Evolutionary conservation across 2,797 vertebrate genomes (phyloP), one percentile per base, ranked within the genome.

Genomic region (Triplophysa bombifrons): DNA sequence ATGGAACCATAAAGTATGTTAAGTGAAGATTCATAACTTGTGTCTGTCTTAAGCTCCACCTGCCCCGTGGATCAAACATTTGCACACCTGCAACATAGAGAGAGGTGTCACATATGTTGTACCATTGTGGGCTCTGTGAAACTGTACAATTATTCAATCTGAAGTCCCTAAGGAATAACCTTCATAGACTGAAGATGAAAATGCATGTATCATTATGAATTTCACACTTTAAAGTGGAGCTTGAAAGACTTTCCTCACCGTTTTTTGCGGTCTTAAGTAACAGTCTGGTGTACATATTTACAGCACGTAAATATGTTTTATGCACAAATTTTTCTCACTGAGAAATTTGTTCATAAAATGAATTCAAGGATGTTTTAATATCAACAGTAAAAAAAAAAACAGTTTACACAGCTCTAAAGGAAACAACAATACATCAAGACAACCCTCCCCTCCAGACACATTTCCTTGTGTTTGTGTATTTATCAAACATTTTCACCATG

Each of bases 401-500:
- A 72, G 74, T 72, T 66, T 77, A 76, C 48, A 34, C 56, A 68
- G 34, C 51, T 55, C 46, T 60, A 79, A 78, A 74, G 78, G 61
- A 76, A 84, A 51, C 58, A 82, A 73, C 38, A 50, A 55, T 66
- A 81, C 81, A 73, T 72, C 63, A 76, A 25, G 61, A 19, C 44
- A 27, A 55, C 4, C 16, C 17, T 19, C 53, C 3, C 20, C 50
- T 66, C 67, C 80, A 67, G 67, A 71, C 55, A 66, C 63, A 65
- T 77, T 60, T 80, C 72, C 70, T 69, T 51, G 53, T 74, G 69
- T 83, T 70, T 51, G 53, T 84, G 75, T 76, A 53, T 80, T 86
- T 82, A 75, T 87, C 66, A 82, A 84, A 76, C 78, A 82, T 88
- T 88, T 88, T 83, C 70, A 86, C 82, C 85, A 72, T 86, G 58